These are phyloP conservation scores for Pseudomugil gertrudae DNA, from an alignment of 2,797 vertebrate genomes.

Conservation along the genomic window DNA sequence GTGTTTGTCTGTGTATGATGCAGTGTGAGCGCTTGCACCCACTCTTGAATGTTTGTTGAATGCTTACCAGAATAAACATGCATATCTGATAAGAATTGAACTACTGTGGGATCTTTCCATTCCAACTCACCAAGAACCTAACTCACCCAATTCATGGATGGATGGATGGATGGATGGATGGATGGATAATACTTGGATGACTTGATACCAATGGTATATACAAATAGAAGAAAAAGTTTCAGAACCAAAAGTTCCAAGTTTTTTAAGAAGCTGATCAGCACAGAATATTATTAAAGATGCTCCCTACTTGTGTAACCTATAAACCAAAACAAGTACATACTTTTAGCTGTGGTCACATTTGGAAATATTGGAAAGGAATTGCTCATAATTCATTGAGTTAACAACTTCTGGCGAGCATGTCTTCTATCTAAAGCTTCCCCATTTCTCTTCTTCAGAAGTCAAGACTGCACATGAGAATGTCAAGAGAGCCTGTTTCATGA, in stretches of 20 bases:
- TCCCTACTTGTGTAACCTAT: no score
- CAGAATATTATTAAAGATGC: background rate
- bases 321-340: background rate
- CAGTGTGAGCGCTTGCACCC: background rate
- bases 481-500: background rate
- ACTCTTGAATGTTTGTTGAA: no score
- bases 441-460: slow-evolving; percentile 22
- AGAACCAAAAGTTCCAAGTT: no score
- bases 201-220: no score
- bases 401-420: background rate
- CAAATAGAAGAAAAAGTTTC: no score
- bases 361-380: background rate
- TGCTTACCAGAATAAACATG: no score
- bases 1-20: background rate
- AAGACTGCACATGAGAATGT: slow-evolving; percentile 10
- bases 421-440: slow-evolving; percentile 13
- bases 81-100: no score
- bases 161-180: no score
- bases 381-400: background rate
- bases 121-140: no score
- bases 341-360: background rate
- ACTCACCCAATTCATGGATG: no score
- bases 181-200: no score
- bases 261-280: background rate
- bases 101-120: no score